Conservation (phyloP, 1,140 invertebrate species). For the Caligus rogercresseyi region DNA sequence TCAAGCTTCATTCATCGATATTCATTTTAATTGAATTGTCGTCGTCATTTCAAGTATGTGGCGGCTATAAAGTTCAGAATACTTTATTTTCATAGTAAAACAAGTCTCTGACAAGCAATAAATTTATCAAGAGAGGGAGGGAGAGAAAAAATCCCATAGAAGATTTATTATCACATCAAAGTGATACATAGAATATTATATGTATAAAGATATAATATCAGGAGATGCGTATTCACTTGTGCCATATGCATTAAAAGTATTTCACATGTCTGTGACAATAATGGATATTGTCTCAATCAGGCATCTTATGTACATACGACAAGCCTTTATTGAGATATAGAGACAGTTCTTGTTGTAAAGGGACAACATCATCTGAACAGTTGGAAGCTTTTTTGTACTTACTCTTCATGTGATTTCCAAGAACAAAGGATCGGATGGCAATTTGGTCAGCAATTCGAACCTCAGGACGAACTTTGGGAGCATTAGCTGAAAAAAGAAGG, state of each 20-base stretch:
- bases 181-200: neutral
- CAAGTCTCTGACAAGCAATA: neutral
- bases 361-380: neutral
- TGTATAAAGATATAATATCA: neutral
- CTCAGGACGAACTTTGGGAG: neutral
- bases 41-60: no score
- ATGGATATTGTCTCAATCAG: no score
- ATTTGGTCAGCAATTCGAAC: conserved; percentile 15
- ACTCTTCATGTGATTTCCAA: neutral
- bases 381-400: neutral
- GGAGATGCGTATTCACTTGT: neutral
- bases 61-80: no score
- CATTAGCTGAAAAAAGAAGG: neutral
- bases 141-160: neutral
- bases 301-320: no score
- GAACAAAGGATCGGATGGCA: conserved; percentile 15
- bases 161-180: neutral
- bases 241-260: no score
- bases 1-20: no score
- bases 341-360: neutral
- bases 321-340: neutral
- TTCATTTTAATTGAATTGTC: no score
- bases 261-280: no score
- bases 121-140: neutral
- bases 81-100: no score